Conservation (phyloP, 1,140 invertebrate genomes). For the Platorchestia sp. region DNA sequence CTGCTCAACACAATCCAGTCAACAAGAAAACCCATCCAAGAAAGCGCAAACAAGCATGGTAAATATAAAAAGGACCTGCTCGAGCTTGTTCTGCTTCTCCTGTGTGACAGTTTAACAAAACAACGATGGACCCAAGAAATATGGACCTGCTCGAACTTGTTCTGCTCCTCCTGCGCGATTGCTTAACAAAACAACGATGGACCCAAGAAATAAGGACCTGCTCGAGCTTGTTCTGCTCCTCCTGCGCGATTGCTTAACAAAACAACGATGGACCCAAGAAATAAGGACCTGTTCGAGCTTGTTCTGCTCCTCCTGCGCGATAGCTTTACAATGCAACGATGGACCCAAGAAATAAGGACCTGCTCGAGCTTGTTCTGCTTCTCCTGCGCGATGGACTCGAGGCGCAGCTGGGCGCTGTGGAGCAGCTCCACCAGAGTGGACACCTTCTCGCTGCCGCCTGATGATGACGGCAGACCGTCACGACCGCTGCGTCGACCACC, state of each 20-base stretch:
- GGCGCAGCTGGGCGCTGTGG: slow-evolving; percentile 18
- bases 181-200: not conserved
- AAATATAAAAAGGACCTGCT: not conserved
- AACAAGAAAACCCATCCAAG: too few species aligned
- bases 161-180: not conserved
- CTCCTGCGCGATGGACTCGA: slow-evolving; percentile 34
- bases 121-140: not conserved
- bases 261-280: too few species aligned
- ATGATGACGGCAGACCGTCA: slow-evolving; percentile 13
- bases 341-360: too few species aligned
- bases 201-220: not conserved
- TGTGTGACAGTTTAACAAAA: not conserved
- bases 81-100: not conserved
- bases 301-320: slow-evolving; percentile 11
- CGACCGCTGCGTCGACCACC: not conserved
- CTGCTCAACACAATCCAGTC: too few species aligned
- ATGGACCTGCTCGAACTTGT: not conserved
- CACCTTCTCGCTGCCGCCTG: slow-evolving; percentile 40
- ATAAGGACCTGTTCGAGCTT: slow-evolving; percentile 27
- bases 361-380: slow-evolving; percentile 52
- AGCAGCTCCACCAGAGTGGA: slow-evolving; percentile 31
- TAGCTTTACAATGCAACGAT: not conserved
- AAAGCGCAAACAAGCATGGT: too few species aligned
- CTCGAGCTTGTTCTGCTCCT: not conserved
- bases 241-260: too few species aligned